Conservation (phyloP, 1,140 invertebrate species). For the Caenorhabditis briggsae region DNA sequence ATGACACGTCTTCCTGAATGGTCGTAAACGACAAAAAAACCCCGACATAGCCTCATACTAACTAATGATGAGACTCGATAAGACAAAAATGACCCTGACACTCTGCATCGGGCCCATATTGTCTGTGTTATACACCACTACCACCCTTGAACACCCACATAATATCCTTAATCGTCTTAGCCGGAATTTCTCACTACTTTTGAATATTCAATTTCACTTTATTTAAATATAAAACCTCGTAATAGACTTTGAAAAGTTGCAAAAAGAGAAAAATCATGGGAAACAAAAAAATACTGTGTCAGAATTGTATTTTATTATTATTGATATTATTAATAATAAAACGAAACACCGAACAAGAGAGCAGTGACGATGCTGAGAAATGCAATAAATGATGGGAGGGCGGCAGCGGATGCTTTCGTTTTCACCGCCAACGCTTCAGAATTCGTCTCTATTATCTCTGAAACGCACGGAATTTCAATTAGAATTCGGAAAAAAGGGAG, state of each 20-base stretch:
- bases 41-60: no score
- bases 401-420: conserved; percentile 27
- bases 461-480: conserved; percentile 42
- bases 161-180: not conserved
- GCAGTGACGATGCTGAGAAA: conserved; percentile 2
- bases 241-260: not conserved
- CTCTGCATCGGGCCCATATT: not conserved
- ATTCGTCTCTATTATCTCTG: conserved; percentile 54
- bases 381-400: conserved; percentile 14
- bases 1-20: no score
- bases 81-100: conserved; percentile 34
- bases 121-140: not conserved
- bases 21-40: no score
- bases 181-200: not conserved
- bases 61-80: not conserved
- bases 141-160: not conserved
- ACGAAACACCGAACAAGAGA: not conserved
- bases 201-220: not conserved
- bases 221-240: conserved; percentile 15
- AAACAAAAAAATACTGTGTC: not conserved
- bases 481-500: not conserved
- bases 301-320: not conserved
- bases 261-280: not conserved
- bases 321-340: not conserved
- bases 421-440: conserved; percentile 54